Base-by-base conservation (phyloP, 35 echinoderm and acorn worm species). In the Ptychodera flava region DNA sequence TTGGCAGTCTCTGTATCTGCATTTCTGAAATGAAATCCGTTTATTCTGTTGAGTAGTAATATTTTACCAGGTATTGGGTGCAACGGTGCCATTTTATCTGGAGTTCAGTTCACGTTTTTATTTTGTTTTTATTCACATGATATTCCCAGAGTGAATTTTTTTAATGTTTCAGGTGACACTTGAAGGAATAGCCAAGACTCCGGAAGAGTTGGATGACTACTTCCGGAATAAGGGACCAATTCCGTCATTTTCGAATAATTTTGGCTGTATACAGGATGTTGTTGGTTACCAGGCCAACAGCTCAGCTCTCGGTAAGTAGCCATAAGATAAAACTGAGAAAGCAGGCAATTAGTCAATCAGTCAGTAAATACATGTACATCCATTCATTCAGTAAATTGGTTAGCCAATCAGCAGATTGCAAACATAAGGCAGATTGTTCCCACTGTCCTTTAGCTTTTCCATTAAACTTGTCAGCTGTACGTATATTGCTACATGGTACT, bases 191-290 rank as follows among this genome's bases (percentile, higher is more conserved):
- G 84, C 96, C 29, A 99, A 94, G 90, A 99, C 91, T 29, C 96
- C 96, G 0, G 96, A 92, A 38, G 92, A 99, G 53, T 64, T 88
- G 37, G 96, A 99, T 85, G 82, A 94, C 52, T 94, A 92, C 79
- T 84, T 90, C 80, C 91, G 83, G 32, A 92, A 88, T 36, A 92
- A 90, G 77, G 96, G 96, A 28, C 96, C 96, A 29, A 99, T 94
- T 76, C 96, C 96, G 1, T 92, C 87, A 37, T 99, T 94, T 80
- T 99, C 96, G 33, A 99, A 88, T 82, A 92, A 91, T 37, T 92
- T 90, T 87, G 93, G 96, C 77, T 99, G 96, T 33, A 99, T 99
- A 0, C 96, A 99, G 80, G 96, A 99, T 84, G 90, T 99, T 86
- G 96, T 99, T n/a, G 90, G 89, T 28, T 99, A 99, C 85, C 90